Conservation (phyloP, 1,140 invertebrate genomes). For the Bombyx mori region ASM3026992v2 NC_085112.1:7529501-7530000, state of each 20-base stretch:
- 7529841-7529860: slow-evolving; percentile 50
- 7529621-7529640: slow-evolving; percentile 47
- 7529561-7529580: slow-evolving; percentile 58
- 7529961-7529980: slow-evolving; percentile 34
- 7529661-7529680: slow-evolving; percentile 52
- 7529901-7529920: slow-evolving; percentile 46
- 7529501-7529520: slow-evolving; percentile 66
- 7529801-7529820: slow-evolving; percentile 50
- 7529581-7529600: slow-evolving; percentile 60
- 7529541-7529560: slow-evolving; percentile 67
- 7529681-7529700: slow-evolving; percentile 63
- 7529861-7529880: slow-evolving; percentile 35
- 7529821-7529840: slow-evolving; percentile 66
- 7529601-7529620: slow-evolving; percentile 64
- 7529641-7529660: slow-evolving; percentile 45
- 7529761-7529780: slow-evolving; percentile 29
- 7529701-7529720: slow-evolving; percentile 56
- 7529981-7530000: slow-evolving; percentile 57
- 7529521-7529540: slow-evolving; percentile 67
- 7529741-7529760: slow-evolving; percentile 56
- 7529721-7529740: slow-evolving; percentile 63
- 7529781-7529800: slow-evolving; percentile 25
- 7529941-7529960: slow-evolving; percentile 33
- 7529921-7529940: slow-evolving; percentile 58
- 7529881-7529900: slow-evolving; percentile 34